Conservation (phyloP, 2,888 invertebrate species). For the Limnephilus rhombicus region DNA sequence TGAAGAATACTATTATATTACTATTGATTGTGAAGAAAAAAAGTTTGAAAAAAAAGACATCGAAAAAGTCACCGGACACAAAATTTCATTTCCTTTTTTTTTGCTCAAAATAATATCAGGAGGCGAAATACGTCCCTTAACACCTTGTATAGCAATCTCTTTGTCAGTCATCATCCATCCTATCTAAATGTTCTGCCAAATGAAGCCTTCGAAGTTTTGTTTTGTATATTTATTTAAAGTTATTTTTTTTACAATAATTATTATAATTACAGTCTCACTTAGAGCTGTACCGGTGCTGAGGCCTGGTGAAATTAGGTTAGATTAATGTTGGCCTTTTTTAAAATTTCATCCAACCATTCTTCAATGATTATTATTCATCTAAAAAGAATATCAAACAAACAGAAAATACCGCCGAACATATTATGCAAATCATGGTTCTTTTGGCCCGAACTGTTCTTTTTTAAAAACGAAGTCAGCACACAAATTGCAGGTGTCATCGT, state of each 20-base stretch:
- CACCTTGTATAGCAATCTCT: too few relatives aligned
- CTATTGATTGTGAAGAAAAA: too few relatives aligned
- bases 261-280: not conserved
- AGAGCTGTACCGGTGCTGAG: not conserved
- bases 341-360: not conserved
- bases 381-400: not conserved
- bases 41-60: too few relatives aligned
- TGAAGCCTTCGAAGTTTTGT: not conserved
- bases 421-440: not conserved
- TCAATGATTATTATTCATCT: not conserved
- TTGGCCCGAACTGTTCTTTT: not conserved
- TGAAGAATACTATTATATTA: too few relatives aligned
- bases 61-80: too few relatives aligned
- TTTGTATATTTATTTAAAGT: not conserved
- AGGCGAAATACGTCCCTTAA: too few relatives aligned
- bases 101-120: too few relatives aligned
- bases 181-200: too few relatives aligned
- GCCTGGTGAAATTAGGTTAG: not conserved
- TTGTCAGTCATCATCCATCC: too few relatives aligned
- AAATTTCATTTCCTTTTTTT: too few relatives aligned
- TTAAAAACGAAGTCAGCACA: not conserved
- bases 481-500: slow-evolving; percentile 9
- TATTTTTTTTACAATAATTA: not conserved
- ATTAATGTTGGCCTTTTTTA: not conserved
- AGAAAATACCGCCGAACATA: not conserved